Evolutionary conservation across 2,113 vertebrate genomes (phyloP).

Genomic region (Rhegmatorhina hoffmannsi): DNA sequence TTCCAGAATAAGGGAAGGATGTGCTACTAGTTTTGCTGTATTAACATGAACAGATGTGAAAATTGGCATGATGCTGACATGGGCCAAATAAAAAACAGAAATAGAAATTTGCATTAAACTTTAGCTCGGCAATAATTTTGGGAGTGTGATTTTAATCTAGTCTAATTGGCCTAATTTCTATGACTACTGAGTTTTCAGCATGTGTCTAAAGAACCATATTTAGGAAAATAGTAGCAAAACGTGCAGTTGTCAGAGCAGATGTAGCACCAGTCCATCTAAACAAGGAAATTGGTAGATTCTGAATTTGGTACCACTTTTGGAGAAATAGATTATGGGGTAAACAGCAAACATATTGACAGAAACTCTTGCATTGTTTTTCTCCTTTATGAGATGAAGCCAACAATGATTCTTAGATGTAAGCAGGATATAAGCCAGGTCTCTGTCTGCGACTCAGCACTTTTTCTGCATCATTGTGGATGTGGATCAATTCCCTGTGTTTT

Average conservation of each 20-base stretch:
- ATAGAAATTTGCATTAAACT: slow-evolving; percentile 9
- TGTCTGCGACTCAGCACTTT: not conserved
- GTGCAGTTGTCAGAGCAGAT: slow-evolving; percentile 15
- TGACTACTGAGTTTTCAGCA: slow-evolving; percentile 3
- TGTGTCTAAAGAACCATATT: not conserved
- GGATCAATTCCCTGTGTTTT: not conserved
- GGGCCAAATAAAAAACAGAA: not conserved
- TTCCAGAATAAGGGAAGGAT: not conserved
- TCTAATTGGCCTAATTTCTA: slow-evolving; percentile 29
- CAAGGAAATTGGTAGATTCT: not conserved
- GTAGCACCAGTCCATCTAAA: not conserved
- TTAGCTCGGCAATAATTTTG: not conserved
- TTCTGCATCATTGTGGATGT: not conserved
- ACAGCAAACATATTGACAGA: not conserved
- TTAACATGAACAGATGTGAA: not conserved
- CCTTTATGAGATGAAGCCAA: not conserved
- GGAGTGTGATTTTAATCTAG: slow-evolving; percentile 22
- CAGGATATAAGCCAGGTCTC: not conserved
- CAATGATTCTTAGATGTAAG: not conserved
- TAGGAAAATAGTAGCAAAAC: not conserved
- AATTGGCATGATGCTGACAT: not conserved
- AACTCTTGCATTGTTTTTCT: not conserved
- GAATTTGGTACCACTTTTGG: not conserved
- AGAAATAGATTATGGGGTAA: not conserved
- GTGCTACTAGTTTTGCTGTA: not conserved